Evolutionary conservation across 1,140 invertebrate genomes (phyloP), one percentile per base, ranked within the genome.

Genomic region (Chymomyza costata): DNA sequence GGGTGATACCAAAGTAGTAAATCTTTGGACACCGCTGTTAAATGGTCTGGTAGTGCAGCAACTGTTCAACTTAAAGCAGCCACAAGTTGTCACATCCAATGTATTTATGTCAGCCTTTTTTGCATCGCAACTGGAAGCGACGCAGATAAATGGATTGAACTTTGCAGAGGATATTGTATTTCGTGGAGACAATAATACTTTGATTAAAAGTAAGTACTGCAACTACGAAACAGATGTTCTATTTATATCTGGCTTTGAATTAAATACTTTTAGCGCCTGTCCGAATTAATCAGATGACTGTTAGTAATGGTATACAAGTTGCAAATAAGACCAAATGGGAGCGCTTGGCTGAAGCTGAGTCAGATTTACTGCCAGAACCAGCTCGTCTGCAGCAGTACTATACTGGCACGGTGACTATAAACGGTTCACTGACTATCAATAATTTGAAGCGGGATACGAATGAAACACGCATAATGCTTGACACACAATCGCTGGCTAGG

Each of bases 101-200:
- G 53, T 84, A 1, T 54, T 39, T 10, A 81, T 84, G 65, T 76
- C 73, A 0, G 58, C 65, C 0, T 81, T 84, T 28, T 69, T 52
- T 44, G 73, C 44, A 1, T 32, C 57, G 3, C 55, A 63, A 8
- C 28, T 84, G 25, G 60, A 82, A 3, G 82, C 70, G 3, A 41
- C 47, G 3, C 18, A 17, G 0, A 54, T 84, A 0, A 84, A 84
- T 51, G 66, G 58, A 0, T 39, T 84, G 8, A 41, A 82, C 52
- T 84, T 84, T 51, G 61, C 61, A 30, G 32, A 76, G 15, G 82
- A 84, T 17, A 50, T 84, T 13, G 64, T 81, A 0, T 65, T 66
- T 15, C 61, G 74, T 0, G 73, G 62, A 0, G 25, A 15, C 40
- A 56, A 53, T 5, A 49, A 68, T n/a, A 48, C 46, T 1, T 43